A percentile compares a stretch with the other conserved stretches of the same genome.
phyloP scores from a whole-genome alignment of 2,888 invertebrate genomes.

The Epinotia brunnichana region DNA sequence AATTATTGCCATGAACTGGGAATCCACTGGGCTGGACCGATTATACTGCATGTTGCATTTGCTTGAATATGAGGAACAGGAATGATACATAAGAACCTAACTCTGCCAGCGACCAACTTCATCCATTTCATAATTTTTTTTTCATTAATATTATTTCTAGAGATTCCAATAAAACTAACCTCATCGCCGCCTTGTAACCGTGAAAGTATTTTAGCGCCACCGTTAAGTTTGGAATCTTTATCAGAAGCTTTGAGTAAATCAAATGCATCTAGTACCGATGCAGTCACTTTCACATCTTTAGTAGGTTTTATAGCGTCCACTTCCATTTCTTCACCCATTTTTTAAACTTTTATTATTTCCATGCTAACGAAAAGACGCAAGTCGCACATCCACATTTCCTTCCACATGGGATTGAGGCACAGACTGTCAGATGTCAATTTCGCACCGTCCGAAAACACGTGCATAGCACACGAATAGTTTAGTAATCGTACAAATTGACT shows the following conservation, averaged over 20 bases:
- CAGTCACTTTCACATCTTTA: conserved; percentile 60
- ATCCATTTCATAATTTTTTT: too few relatives aligned
- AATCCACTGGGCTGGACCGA: not conserved
- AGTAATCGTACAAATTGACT: too few relatives aligned
- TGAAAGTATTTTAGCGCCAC: conserved; percentile 74
- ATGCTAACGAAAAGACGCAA: conserved; percentile 23
- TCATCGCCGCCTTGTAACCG: conserved; percentile 66
- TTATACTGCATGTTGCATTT: not conserved
- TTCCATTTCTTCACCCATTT: conserved; percentile 66
- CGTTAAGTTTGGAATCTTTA: conserved; percentile 70
- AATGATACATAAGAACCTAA: not conserved
- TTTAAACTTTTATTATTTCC: conserved; percentile 43
- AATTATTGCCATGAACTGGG: too few relatives aligned
- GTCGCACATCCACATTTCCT: too few relatives aligned
- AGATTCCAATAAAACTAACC: conserved; percentile 60
- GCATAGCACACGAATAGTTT: not conserved
- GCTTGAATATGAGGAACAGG: not conserved
- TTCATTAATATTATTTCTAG: not conserved
- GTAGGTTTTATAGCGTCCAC: conserved; percentile 48
- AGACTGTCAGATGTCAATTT: conserved; percentile 27
- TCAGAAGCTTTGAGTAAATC: conserved; percentile 69
- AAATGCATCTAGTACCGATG: conserved; percentile 75
- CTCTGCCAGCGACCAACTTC: not conserved
- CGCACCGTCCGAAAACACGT: conserved; percentile 23
- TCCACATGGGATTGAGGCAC: conserved; percentile 55